A percentile compares a stretch with the other conserved stretches of the same genome.
phyloP scores from a whole-genome alignment of 2,888 invertebrate genomes.

The Camponotus fellah region DNA sequence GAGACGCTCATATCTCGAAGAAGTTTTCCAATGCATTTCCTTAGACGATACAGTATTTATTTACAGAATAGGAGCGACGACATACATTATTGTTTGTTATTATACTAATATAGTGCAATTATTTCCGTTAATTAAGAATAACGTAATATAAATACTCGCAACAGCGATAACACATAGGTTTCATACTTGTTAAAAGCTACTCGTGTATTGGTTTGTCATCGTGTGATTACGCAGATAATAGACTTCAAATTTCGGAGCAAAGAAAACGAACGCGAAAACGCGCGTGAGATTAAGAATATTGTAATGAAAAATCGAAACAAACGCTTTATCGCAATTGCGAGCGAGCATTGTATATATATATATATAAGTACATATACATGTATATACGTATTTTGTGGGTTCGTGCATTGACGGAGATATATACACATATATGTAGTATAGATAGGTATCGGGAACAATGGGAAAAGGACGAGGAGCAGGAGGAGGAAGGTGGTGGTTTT shows the following conservation, averaged over 20 bases:
- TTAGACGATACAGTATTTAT: conserved; percentile 85
- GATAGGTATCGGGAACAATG: conserved; percentile 56
- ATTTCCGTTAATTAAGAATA: conserved; percentile 82
- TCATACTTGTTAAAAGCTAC: conserved; percentile 2
- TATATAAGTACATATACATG: conserved; percentile 81
- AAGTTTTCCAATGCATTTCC: conserved; percentile 61
- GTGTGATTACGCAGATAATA: not conserved
- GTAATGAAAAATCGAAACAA: conserved; percentile 29
- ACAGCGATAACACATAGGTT: conserved; percentile 49
- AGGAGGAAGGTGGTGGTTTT: not conserved
- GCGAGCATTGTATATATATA: conserved; percentile 67
- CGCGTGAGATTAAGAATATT: not conserved
- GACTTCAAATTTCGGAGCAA: conserved; percentile 2
- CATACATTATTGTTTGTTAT: conserved; percentile 83
- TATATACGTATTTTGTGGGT: conserved; percentile 70
- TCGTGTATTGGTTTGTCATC: not conserved
- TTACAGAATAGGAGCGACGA: conserved; percentile 85
- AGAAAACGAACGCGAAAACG: not conserved
- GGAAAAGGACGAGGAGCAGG: conserved; percentile 1
- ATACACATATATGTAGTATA: conserved; percentile 65
- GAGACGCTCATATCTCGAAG: conserved; percentile 22
- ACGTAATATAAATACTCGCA: conserved; percentile 72
- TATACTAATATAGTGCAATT: conserved; percentile 84
- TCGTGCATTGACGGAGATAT: conserved; percentile 73
- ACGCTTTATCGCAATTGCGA: conserved; percentile 67